A percentile compares a stretch with the other conserved stretches of the same genome.
Conservation (phyloP, 2,113 vertebrate species). For the Bujurquina vittata region DNA sequence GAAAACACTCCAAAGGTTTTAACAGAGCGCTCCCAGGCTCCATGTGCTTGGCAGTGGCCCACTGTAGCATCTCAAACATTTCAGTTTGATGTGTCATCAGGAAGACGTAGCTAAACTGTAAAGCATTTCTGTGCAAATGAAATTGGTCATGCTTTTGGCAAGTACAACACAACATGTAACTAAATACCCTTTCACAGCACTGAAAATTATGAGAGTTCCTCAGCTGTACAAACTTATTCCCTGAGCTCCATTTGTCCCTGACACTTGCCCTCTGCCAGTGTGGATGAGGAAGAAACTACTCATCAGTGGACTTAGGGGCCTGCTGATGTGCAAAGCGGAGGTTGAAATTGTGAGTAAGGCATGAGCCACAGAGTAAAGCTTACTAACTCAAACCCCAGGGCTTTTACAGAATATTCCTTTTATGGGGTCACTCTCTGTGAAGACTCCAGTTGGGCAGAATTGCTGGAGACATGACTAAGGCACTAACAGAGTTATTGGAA, state of each 20-base stretch:
- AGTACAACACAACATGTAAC: constrained; percentile 52
- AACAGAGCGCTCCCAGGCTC: constrained; percentile 10
- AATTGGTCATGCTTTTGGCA: constrained; percentile 67
- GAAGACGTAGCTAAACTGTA: constrained; percentile 57
- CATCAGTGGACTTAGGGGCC: constrained; percentile 54
- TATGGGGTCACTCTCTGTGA: constrained; percentile 63
- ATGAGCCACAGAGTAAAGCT: constrained; percentile 60
- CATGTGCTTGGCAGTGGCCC: constrained; percentile 52
- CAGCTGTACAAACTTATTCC: constrained; percentile 33
- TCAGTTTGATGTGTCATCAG: constrained; percentile 72
- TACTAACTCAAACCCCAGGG: constrained; percentile 57
- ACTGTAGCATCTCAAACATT: constrained; percentile 69
- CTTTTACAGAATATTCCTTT: constrained; percentile 68
- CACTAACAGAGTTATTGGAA: constrained; percentile 57
- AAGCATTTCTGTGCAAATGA: constrained; percentile 60
- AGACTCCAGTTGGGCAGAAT: constrained; percentile 37
- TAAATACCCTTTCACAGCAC: constrained; percentile 33
- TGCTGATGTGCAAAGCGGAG: constrained; percentile 63
- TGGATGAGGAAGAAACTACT: constrained; percentile 60
- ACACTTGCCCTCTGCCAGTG: constrained; percentile 35
- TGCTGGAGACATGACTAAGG: constrained; percentile 62
- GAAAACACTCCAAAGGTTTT: constrained; percentile 42
- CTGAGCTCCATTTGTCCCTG: constrained; percentile 21
- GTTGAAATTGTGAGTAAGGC: constrained; percentile 69
- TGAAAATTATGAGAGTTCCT: constrained; percentile 36